Evolutionary conservation across 2,797 vertebrate species (phyloP), one percentile per base, ranked within the genome.

Genomic region (Trichosurus vulpecula): DNA sequence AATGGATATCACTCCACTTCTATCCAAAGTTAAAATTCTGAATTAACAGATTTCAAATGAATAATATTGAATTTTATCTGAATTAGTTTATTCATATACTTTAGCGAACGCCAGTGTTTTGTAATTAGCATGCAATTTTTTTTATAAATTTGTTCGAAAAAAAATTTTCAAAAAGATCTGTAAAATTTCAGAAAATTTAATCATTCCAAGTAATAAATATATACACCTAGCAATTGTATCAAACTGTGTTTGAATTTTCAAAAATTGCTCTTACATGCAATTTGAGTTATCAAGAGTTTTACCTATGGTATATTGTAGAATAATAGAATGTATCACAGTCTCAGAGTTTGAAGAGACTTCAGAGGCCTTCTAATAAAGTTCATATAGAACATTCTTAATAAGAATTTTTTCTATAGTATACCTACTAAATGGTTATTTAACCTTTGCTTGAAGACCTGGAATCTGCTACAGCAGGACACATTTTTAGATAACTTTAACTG

Each of bases 11-110:
- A 92, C 22, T 47, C 3, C 25, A 81, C 8, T 31, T 95, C 1
- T 55, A 10, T 95, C 30, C 14, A 54, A 91, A 89, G 54, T 58
- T 54, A 54, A 95, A 90, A 91, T 92, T 94, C 94, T 55, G 61
- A 95, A 56, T 96, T 94, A 95, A 30, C 95, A 29, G n/a, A 91
- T 81, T 97, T 41, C 74, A 96, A 81, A 61, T 95, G 93, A 95
- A 92, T 94, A 66, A 87, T 94, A 16, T 92, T 92, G 41, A 57
- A 89, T 58, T 52, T 35, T 52, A 10, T 61, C 6, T 25, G 66
- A 81, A 81, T 66, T 66, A 81, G n/a, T 81, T 47, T 87, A 47
- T 87, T 51, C 22, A 87, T 47, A 51, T 87, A 87, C 74, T 87
- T 87, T 51, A 51, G 41, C 27, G 41, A 87, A 51, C 22, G 10